Evolutionary conservation across 2,797 vertebrate genomes (phyloP), one percentile per base, ranked within the genome.

Genomic region (Hoplostethus mediterraneus): DNA sequence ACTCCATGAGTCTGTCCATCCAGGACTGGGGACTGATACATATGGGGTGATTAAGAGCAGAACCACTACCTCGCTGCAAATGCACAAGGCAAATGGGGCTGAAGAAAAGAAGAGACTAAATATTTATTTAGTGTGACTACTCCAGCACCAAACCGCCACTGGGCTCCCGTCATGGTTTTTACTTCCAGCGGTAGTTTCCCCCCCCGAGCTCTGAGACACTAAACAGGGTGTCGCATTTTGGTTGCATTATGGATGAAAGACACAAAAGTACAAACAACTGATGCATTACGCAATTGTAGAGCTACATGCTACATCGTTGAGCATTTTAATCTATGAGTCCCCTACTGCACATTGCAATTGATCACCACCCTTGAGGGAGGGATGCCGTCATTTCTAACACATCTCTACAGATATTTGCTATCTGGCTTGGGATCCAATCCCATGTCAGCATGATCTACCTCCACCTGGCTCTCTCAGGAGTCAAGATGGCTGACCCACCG

Each of bases 81-180:
- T 62, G 52, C 44, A 42, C 14, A n/a, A 47, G 47, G 70, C 49
- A 25, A 38, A 60, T 31, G 13, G 21, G 55, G 55, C 54, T 63
- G 52, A 65, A 42, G 49, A 45, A 65, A 69, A 7, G 7, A 49
- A 31, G 47, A 85, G 77, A 74, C 79, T 79, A 82, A 85, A 82
- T 85, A 82, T 82, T 82, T 80, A 85, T 80, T 85, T 70, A 64
- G 21, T 33, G 38, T 48, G 64, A 64, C 77, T 67, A 48, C 61
- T 49, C 77, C 31, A 44, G 67, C 48, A 56, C 58, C 60, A 38
- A 73, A 40, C 55, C 57, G 65, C 63, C 62, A 66, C 17, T 49
- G 58, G 31, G n/a, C 12, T 47, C 30, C 16, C 56, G 21, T 44
- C 44, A 10, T 28, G 47, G 53, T 68, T 63, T 67, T 51, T 48